These are phyloP conservation scores for Acipenser oxyrinchus DNA, from an alignment of 2,797 vertebrate genomes.

Conservation along the genomic window DNA sequence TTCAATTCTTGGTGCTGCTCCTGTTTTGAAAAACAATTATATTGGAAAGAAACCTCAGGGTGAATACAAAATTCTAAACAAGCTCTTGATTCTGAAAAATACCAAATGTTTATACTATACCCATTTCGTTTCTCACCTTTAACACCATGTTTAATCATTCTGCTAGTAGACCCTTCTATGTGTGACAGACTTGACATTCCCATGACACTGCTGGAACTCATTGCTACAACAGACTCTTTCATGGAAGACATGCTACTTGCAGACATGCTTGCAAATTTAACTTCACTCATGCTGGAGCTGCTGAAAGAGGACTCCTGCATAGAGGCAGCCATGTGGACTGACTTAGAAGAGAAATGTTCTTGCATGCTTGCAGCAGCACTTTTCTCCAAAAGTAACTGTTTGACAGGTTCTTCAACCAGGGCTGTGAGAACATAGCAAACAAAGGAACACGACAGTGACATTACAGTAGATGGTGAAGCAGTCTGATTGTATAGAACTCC, in stretches of 20 bases:
- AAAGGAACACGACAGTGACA: slow-evolving; percentile 49
- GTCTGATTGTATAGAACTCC: background rate
- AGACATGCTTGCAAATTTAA: slow-evolving; percentile 88
- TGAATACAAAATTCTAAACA: background rate
- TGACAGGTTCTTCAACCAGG: slow-evolving; percentile 84
- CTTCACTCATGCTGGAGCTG: slow-evolving; percentile 78
- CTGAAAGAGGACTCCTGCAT: slow-evolving; percentile 83
- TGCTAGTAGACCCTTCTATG: slow-evolving; percentile 73
- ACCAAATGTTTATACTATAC: background rate
- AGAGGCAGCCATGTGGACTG: slow-evolving; percentile 77
- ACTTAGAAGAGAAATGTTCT: slow-evolving; percentile 71
- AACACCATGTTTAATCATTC: slow-evolving; percentile 62
- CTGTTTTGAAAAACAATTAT: slow-evolving; percentile 39
- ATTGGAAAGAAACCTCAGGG: background rate
- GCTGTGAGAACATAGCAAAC: slow-evolving; percentile 74
- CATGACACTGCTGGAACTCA: slow-evolving; percentile 83
- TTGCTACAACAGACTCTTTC: slow-evolving; percentile 77
- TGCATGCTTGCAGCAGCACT: slow-evolving; percentile 72
- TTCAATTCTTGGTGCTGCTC: slow-evolving; percentile 79
- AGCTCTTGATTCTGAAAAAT: background rate
- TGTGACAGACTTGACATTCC: slow-evolving; percentile 78
- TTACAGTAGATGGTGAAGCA: slow-evolving; percentile 36
- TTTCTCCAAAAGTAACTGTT: slow-evolving; percentile 77
- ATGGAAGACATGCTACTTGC: slow-evolving; percentile 82
- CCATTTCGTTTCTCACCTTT: slow-evolving; percentile 69